Conservation (phyloP, 2,888 invertebrate species). For the Scotopteryx bipunctaria region DNA sequence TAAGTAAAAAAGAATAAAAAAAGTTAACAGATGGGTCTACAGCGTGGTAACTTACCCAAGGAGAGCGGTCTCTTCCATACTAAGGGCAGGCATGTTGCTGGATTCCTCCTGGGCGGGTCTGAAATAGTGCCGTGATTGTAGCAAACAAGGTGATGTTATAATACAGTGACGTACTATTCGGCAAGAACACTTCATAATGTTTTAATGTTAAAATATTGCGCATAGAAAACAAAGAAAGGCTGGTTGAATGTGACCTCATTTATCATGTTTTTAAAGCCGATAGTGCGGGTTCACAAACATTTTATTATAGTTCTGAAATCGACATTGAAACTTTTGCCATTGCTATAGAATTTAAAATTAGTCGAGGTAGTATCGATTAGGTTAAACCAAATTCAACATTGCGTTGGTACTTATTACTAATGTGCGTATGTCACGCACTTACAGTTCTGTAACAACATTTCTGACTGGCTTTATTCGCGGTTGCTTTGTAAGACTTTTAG, state of each 20-base stretch:
- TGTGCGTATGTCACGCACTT: not conserved
- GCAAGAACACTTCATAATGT: not conserved
- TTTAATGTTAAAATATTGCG: not conserved
- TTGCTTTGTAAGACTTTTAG: too few relatives aligned
- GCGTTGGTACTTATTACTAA: not conserved
- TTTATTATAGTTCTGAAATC: not conserved
- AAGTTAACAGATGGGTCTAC: not conserved
- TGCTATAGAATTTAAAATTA: not conserved
- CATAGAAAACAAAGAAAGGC: constrained; percentile 14
- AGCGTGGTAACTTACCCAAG: constrained; percentile 88
- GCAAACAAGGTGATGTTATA: constrained; percentile 54
- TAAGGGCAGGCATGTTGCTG: constrained; percentile 87
- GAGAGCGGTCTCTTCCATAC: constrained; percentile 93
- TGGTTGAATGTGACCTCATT: not conserved
- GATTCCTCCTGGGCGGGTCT: constrained; percentile 47
- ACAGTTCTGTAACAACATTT: too few relatives aligned
- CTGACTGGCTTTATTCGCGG: not conserved
- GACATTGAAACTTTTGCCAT: not conserved
- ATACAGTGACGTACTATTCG: constrained; percentile 5
- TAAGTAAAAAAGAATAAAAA: too few relatives aligned
- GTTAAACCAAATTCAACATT: not conserved
- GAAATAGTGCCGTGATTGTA: constrained; percentile 65
- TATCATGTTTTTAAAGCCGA: too few relatives aligned
- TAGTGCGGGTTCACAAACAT: too few relatives aligned
- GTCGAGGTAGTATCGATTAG: not conserved